These are phyloP conservation scores for Iguana delicatissima DNA, from an alignment of 2,797 vertebrate genomes.

Conservation along the genomic window DNA sequence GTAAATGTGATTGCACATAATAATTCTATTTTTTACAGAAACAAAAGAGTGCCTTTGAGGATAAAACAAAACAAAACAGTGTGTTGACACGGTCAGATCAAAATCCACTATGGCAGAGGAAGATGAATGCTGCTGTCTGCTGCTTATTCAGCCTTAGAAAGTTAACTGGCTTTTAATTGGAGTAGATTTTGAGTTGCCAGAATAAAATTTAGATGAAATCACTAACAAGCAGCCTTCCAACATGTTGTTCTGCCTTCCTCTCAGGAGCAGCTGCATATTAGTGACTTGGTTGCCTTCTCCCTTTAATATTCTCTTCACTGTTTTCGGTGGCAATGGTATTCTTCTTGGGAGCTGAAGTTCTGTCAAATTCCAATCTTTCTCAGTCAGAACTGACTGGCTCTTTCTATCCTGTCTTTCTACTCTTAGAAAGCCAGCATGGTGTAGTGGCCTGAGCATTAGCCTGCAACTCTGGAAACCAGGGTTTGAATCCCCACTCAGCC, in stretches of 20 bases:
- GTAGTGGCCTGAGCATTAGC: no score
- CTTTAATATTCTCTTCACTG: constrained; percentile 28
- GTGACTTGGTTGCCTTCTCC: constrained; percentile 18
- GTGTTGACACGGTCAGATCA: background rate
- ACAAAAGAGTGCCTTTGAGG: constrained; percentile 23
- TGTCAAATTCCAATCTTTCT: constrained; percentile 8
- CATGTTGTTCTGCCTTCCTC: constrained; percentile 3
- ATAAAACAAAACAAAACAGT: background rate
- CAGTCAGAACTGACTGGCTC: background rate
- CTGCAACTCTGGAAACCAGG: no score
- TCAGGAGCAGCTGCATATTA: constrained; percentile 12
- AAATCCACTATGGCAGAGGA: constrained; percentile 21
- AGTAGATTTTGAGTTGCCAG: constrained; percentile 28
- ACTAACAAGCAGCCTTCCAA: background rate
- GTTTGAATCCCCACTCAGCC: no score
- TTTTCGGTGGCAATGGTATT: background rate
- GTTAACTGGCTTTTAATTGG: constrained; percentile 33
- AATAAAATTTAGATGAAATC: background rate
- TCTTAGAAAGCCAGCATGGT: no score
- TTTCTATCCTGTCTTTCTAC: background rate
- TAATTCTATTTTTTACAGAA: constrained; percentile 33
- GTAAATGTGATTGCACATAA: constrained; percentile 17
- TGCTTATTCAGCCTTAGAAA: constrained; percentile 4
- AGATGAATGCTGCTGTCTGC: background rate
- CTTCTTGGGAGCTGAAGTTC: background rate